These are phyloP conservation scores for Phymanthus crucifer DNA, from an alignment of 92 coral and sea anemone species.

Conservation along the genomic window DNA sequence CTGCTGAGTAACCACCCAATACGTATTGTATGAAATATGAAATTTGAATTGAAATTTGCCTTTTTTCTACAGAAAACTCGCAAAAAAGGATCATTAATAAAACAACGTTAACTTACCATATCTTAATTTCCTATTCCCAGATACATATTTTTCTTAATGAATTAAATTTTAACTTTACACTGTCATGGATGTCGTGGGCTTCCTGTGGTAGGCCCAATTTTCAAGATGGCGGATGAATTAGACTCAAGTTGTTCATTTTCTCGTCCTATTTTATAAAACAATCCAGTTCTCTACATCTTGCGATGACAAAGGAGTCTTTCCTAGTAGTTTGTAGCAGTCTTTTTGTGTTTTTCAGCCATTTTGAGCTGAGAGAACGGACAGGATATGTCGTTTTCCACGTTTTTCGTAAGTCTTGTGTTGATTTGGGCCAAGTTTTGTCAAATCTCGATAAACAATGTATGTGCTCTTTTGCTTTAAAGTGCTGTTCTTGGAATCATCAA, in stretches of 20 bases:
- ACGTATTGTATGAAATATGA: no score
- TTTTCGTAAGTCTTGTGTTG: conserved; percentile 45
- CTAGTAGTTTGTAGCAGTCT: conserved; percentile 57
- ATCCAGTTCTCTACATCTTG: background rate
- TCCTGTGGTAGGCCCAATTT: background rate
- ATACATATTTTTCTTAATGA: no score
- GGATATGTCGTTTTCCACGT: conserved; percentile 67
- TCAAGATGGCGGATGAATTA: conserved; percentile 1
- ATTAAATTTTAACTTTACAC: no score
- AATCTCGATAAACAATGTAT: no score
- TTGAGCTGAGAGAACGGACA: conserved; percentile 52
- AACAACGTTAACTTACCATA: no score
- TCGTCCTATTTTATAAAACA: background rate
- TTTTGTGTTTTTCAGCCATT: conserved; percentile 52
- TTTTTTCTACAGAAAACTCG: no score
- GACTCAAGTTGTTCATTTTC: background rate
- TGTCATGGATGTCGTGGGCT: background rate
- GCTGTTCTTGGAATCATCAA: background rate
- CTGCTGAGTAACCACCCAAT: no score
- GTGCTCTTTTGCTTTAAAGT: background rate
- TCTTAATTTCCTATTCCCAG: no score
- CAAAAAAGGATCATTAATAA: no score
- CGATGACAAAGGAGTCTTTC: conserved; percentile 47
- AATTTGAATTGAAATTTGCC: no score
- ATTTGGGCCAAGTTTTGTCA: no score